Evolutionary conservation across 1,140 invertebrate species (phyloP).

Genomic region (Vanessa tameamea): DNA sequence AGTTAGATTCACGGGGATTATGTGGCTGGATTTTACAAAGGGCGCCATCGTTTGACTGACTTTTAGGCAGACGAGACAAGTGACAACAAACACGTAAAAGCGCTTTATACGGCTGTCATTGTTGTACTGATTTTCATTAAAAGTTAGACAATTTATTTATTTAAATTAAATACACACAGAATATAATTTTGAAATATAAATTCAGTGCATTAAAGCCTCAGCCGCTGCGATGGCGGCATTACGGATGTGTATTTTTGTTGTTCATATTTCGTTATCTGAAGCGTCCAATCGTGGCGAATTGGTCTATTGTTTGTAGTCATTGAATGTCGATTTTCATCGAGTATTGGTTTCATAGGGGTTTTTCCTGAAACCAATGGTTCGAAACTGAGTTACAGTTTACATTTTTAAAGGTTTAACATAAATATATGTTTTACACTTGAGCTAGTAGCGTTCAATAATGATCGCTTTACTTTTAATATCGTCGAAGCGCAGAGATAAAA

Average conservation of each 20-base stretch:
- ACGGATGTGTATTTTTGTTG: constrained; percentile 23
- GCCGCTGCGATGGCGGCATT: not conserved
- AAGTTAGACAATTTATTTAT: too few relatives aligned
- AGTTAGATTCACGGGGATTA: constrained; percentile 50
- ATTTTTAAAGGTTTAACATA: constrained; percentile 7
- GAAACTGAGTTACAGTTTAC: constrained; percentile 34
- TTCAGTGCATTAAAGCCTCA: too few relatives aligned
- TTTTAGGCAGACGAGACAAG: constrained; percentile 40
- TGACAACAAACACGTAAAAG: constrained; percentile 42
- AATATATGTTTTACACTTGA: constrained; percentile 9
- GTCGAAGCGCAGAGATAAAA: constrained; percentile 8
- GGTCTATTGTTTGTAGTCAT: constrained; percentile 40
- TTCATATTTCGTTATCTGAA: constrained; percentile 35
- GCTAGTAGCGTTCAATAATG: not conserved
- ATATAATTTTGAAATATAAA: too few relatives aligned
- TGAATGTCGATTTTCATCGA: constrained; percentile 38
- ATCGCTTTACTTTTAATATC: constrained; percentile 4
- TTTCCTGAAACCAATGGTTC: constrained; percentile 34
- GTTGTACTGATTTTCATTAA: constrained; percentile 18
- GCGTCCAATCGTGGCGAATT: constrained; percentile 37
- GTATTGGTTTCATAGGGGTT: constrained; percentile 39
- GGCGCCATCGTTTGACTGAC: constrained; percentile 52
- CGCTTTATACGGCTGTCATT: constrained; percentile 39
- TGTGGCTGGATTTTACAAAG: constrained; percentile 53
- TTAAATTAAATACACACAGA: too few relatives aligned